Evolutionary conservation across 2,113 vertebrate species (phyloP).

Genomic region (Macrotis lagotis): DNA sequence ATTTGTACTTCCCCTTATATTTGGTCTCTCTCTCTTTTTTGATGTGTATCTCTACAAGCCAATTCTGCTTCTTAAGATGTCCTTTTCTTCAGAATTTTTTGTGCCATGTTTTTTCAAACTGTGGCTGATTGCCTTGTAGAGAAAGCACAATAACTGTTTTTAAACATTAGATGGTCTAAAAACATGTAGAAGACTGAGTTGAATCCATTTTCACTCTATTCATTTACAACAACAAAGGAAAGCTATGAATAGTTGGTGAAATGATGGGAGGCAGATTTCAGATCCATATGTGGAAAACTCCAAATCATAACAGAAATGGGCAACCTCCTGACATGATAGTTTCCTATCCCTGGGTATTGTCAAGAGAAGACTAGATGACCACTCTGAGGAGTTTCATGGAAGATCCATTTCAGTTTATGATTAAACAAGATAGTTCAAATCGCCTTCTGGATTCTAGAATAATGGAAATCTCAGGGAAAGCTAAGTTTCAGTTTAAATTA

Average conservation of each 20-base stretch:
- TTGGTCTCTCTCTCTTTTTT: no score
- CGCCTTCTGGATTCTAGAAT: background rate
- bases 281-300: background rate
- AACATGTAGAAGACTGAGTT: background rate
- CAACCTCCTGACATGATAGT: background rate
- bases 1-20: no score
- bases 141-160: background rate
- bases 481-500: background rate
- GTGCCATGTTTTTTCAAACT: background rate
- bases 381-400: background rate
- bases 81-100: no score
- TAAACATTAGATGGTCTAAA: background rate
- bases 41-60: no score
- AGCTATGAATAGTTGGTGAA: background rate
- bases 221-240: background rate
- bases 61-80: no score
- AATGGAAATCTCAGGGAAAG: background rate
- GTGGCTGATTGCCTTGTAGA: background rate
- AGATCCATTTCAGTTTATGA: background rate
- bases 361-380: background rate
- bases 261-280: background rate
- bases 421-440: background rate
- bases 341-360: background rate
- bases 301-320: background rate
- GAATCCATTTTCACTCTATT: background rate